phyloP scores from a whole-genome alignment of 2,797 vertebrate species.

The Bradypus variegatus region DNA sequence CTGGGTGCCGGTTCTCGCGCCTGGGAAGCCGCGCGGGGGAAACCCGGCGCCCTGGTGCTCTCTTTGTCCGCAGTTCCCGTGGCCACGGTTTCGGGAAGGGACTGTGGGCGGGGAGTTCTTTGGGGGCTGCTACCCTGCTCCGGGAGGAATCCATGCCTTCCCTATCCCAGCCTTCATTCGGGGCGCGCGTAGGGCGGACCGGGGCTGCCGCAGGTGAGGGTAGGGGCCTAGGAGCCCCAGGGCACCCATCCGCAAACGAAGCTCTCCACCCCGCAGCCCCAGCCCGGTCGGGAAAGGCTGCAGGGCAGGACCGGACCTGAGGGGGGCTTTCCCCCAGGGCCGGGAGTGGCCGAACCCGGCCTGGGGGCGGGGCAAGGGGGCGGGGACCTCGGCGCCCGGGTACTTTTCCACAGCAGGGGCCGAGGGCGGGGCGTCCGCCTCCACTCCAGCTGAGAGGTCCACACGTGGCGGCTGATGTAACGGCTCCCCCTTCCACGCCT shows the following conservation, averaged over 20 bases:
- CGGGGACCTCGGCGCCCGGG: conserved; percentile 60
- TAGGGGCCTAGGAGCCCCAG: conserved; percentile 7
- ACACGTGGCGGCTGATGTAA: conserved; percentile 77
- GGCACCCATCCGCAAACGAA: background rate
- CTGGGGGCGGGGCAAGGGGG: conserved; percentile 55
- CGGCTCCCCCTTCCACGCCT: conserved; percentile 49
- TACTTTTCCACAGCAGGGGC: conserved; percentile 74
- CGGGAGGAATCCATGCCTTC: background rate
- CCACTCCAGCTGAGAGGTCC: conserved; percentile 56
- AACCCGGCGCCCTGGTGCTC: background rate
- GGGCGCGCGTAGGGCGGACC: background rate
- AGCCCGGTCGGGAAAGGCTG: background rate
- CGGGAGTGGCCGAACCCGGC: conserved; percentile 20
- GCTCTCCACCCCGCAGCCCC: conserved; percentile 18
- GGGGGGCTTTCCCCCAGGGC: conserved; percentile 28
- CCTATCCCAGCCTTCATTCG: background rate
- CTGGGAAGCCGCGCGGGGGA: background rate
- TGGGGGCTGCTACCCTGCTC: background rate
- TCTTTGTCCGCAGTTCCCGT: conserved; percentile 42
- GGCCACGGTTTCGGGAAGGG: conserved; percentile 22
- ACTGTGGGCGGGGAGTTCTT: background rate
- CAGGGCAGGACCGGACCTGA: background rate
- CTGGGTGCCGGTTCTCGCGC: conserved; percentile 28
- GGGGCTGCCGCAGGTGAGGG: conserved; percentile 55
- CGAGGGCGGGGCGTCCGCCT: conserved; percentile 64